Percentiles rank a stretch among this genome's conserved stretches.
These are phyloP conservation scores for Drosophila mimetica DNA, from an alignment of 2,888 invertebrate species.

Conservation along the genomic window DNA sequence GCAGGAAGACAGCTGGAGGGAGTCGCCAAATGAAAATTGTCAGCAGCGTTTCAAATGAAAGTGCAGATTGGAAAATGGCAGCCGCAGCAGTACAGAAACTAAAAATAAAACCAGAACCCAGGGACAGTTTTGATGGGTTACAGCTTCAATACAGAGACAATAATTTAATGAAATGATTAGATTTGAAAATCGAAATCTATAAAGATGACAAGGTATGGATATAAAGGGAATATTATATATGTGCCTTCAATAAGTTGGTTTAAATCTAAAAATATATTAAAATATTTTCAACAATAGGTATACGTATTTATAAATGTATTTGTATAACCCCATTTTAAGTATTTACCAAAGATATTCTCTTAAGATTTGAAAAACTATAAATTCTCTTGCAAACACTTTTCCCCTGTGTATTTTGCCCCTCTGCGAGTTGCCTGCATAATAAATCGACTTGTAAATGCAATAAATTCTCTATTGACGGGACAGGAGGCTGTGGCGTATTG, in stretches of 20 bases:
- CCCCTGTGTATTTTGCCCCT: constrained; percentile 7
- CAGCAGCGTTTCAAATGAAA: constrained; percentile 75
- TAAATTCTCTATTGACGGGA: constrained; percentile 69
- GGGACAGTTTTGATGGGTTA: constrained; percentile 69
- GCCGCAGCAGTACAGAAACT: constrained; percentile 40
- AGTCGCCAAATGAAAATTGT: constrained; percentile 72
- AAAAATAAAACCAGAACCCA: constrained; percentile 39
- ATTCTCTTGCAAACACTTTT: neutral
- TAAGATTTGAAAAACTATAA: neutral
- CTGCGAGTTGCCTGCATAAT: constrained; percentile 63
- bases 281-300: too few relatives aligned
- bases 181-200: too few relatives aligned
- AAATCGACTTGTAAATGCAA: constrained; percentile 79
- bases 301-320: neutral
- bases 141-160: constrained; percentile 40
- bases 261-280: too few relatives aligned
- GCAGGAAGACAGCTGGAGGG: constrained; percentile 17
- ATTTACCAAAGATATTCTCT: neutral
- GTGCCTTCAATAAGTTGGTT: too few relatives aligned
- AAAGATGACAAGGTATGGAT: too few relatives aligned
- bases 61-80: constrained; percentile 74
- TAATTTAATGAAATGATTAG: neutral
- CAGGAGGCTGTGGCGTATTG: constrained; percentile 50
- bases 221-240: too few relatives aligned
- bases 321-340: neutral